Evolutionary conservation across 2,113 vertebrate genomes (phyloP).

Genomic region (Guaruba guarouba): DNA sequence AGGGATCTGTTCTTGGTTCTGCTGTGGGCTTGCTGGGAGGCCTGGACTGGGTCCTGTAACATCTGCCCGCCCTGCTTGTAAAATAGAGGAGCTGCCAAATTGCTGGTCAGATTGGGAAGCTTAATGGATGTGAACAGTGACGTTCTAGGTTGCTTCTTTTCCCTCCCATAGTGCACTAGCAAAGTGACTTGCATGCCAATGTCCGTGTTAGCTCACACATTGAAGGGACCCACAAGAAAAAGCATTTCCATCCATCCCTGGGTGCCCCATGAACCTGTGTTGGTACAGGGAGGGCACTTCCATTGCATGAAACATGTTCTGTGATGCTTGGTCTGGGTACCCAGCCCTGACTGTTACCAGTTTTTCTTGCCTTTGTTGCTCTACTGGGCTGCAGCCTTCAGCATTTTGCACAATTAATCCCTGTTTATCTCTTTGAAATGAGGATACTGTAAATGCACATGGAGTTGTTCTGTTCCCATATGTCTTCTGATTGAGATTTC

Average conservation of each 20-base stretch:
- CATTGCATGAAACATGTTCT: rapidly evolving
- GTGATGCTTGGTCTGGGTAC: neutral
- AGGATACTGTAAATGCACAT: neutral
- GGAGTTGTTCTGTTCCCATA: neutral
- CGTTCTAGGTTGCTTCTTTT: neutral
- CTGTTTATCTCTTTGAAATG: neutral
- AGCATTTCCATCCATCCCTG: neutral
- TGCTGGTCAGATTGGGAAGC: neutral
- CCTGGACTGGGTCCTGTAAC: constrained; percentile 15
- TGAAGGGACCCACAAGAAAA: neutral
- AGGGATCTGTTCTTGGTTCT: neutral
- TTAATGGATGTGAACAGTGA: neutral
- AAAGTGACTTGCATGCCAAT: neutral
- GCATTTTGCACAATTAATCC: neutral
- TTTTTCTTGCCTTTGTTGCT: neutral
- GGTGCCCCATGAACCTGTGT: neutral
- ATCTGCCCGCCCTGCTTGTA: constrained; percentile 29
- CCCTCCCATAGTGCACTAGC: neutral
- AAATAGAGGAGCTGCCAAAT: constrained; percentile 22
- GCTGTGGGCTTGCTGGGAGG: constrained; percentile 17
- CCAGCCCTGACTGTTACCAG: neutral
- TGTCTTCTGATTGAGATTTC: constrained; percentile 3
- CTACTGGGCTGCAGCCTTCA: neutral
- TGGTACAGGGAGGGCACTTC: neutral
- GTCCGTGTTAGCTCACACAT: neutral